Conservation (phyloP, 2,113 vertebrate species). For the Podiceps cristatus region DNA sequence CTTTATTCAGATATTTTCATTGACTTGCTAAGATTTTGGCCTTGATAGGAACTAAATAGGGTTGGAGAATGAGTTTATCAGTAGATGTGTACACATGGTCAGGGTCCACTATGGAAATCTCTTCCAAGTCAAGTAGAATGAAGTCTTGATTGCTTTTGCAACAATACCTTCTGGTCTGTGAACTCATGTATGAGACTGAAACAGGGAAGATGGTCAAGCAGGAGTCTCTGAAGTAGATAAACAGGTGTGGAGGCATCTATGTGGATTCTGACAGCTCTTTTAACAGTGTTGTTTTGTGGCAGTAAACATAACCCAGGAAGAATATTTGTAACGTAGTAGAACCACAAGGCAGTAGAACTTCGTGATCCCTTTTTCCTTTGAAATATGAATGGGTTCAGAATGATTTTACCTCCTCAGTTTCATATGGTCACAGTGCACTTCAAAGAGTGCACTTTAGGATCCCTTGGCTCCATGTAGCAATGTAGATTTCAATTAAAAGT, state of each 20-base stretch:
- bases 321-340: background rate
- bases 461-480: background rate
- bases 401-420: background rate
- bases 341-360: background rate
- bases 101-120: background rate
- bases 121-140: background rate
- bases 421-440: background rate
- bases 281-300: background rate
- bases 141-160: background rate
- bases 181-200: background rate
- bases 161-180: background rate
- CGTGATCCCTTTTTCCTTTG: background rate
- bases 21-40: background rate
- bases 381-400: background rate
- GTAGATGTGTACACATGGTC: background rate
- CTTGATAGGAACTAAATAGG: background rate
- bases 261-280: background rate
- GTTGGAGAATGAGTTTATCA: background rate
- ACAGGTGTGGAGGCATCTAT: background rate
- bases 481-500: background rate
- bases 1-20: background rate
- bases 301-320: slow-evolving; percentile 13
- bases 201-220: background rate
- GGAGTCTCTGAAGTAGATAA: background rate
- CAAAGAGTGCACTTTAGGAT: background rate